A percentile compares a stretch with the other conserved stretches of the same genome.
These are phyloP conservation scores for Tinea trinotella DNA, from an alignment of 2,888 invertebrate species.

Conservation along the genomic window DNA sequence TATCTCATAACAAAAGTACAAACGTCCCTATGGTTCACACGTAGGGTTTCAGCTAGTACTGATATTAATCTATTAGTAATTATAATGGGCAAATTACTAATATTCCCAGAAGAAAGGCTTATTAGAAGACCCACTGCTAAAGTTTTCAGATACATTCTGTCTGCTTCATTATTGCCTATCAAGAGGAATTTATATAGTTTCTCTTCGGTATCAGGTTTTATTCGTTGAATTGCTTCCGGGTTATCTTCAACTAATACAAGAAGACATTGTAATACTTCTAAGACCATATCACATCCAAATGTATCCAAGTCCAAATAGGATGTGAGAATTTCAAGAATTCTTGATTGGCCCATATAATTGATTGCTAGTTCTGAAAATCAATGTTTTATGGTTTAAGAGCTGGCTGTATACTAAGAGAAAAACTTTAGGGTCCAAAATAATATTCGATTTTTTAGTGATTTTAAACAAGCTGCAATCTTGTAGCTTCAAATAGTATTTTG, in stretches of 20 bases:
- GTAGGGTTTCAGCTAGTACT: slow-evolving; percentile 65
- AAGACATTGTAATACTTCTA: slow-evolving; percentile 76
- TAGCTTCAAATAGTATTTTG: too few relatives aligned
- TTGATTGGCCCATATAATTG: slow-evolving; percentile 75
- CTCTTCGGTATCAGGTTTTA: slow-evolving; percentile 62
- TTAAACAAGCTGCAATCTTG: too few relatives aligned
- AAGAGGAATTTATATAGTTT: slow-evolving; percentile 51
- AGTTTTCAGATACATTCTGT: slow-evolving; percentile 63
- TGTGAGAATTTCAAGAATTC: slow-evolving; percentile 72
- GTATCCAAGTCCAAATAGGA: slow-evolving; percentile 71
- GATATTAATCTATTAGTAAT: slow-evolving; percentile 62
- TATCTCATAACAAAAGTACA: slow-evolving; percentile 62
- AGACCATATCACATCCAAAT: slow-evolving; percentile 71
- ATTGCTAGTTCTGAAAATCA: slow-evolving; percentile 70
- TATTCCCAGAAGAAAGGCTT: slow-evolving; percentile 61
- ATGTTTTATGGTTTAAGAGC: too few relatives aligned
- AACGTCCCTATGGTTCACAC: slow-evolving; percentile 64
- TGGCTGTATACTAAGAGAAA: too few relatives aligned
- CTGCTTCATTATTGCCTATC: slow-evolving; percentile 50
- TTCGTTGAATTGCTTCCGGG: slow-evolving; percentile 63
- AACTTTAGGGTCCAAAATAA: too few relatives aligned
- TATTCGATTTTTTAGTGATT: too few relatives aligned
- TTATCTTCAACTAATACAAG: slow-evolving; percentile 82
- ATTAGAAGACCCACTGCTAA: slow-evolving; percentile 73
- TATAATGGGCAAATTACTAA: slow-evolving; percentile 48